Base-by-base conservation (phyloP, 2,888 invertebrate species). In the Nezara viridula region DNA sequence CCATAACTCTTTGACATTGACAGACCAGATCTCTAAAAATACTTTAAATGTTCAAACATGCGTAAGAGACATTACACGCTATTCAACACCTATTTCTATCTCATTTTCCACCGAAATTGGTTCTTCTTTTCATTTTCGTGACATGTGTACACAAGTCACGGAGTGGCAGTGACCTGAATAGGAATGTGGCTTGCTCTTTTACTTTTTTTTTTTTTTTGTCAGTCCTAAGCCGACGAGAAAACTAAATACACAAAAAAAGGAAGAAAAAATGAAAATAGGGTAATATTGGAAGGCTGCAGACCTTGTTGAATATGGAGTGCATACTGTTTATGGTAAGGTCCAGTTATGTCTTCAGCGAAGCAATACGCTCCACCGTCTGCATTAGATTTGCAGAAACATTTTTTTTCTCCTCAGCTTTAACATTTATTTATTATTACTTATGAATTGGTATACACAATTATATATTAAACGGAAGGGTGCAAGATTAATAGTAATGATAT, bases 131-230 rank as follows among this genome's bases (percentile, higher is more conserved):
- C 66, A 37, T 73, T 37, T 32, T 37, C 37, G 37, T 9, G 27
- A 27, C 21, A 60, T 37, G 66, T 37, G 66, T 73, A 73, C 37
- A 37, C 66, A 73, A 73, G 66, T 73, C 32, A 73, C 32, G 66
- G 66, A 73, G 66, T 73, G 37, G 32, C 66, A 73, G 66, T 73
- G 66, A 73, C 66, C 66, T 73, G 66, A 73, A 73, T 73, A 37
- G 37, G 27, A 37, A 73, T 37, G 66, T 37, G 66, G 1, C 32
- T 73, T 19, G 5, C 10, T 27, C 27, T n/a, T 12, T 27, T 14
- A 27, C 27, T 19, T 21, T 73, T 55, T 60, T 73, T 73, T 37
- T 37, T 37, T 60, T 73, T 73, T 73, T 73, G 19, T 73, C 19
- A 7, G 19, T 21, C 21, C 66, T 37, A 73, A 73, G 37, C 66